Percentiles rank a stretch among this genome's conserved stretches.
phyloP scores from a whole-genome alignment of 2,113 vertebrate genomes.

The Vidua macroura region DNA sequence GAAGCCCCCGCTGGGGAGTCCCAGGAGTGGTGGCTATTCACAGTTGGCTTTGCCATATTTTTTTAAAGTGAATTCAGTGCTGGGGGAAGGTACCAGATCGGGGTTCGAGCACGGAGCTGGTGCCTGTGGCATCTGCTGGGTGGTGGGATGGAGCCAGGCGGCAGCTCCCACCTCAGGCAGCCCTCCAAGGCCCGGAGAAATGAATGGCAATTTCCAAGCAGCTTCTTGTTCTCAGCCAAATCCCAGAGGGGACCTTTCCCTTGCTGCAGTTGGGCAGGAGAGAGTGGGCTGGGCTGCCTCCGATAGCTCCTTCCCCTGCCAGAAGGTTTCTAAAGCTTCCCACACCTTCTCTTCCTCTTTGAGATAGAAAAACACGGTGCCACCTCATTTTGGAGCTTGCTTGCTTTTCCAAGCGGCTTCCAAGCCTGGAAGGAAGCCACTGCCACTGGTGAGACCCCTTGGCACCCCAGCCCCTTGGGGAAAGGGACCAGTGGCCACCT shows the following conservation, averaged over 20 bases:
- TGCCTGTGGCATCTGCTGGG: not conserved
- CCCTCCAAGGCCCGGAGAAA: not conserved
- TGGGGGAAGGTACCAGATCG: constrained; percentile 29
- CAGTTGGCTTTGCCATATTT: not conserved
- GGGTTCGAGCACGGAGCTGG: not conserved
- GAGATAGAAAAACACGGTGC: constrained; percentile 28
- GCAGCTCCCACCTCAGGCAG: not conserved
- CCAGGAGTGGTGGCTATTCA: not conserved
- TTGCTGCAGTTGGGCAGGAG: constrained; percentile 33
- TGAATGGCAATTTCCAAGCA: constrained; percentile 24
- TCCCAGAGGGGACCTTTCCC: constrained; percentile 42
- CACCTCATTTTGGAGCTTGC: not conserved
- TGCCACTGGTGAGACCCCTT: not conserved
- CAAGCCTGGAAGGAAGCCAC: not conserved
- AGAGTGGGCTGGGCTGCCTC: constrained; percentile 51
- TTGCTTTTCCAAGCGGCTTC: not conserved
- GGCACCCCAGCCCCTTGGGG: constrained; percentile 4
- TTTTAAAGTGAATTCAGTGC: constrained; percentile 35
- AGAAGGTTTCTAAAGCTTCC: constrained; percentile 56
- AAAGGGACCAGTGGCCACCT: constrained; percentile 11
- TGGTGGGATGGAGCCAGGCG: not conserved
- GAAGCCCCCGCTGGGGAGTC: not conserved
- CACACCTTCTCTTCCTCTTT: constrained; percentile 57
- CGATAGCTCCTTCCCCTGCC: constrained; percentile 39
- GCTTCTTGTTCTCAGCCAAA: constrained; percentile 27